Evolutionary conservation across 2,797 vertebrate genomes (phyloP).

Genomic region (Ceryle rudis): DNA sequence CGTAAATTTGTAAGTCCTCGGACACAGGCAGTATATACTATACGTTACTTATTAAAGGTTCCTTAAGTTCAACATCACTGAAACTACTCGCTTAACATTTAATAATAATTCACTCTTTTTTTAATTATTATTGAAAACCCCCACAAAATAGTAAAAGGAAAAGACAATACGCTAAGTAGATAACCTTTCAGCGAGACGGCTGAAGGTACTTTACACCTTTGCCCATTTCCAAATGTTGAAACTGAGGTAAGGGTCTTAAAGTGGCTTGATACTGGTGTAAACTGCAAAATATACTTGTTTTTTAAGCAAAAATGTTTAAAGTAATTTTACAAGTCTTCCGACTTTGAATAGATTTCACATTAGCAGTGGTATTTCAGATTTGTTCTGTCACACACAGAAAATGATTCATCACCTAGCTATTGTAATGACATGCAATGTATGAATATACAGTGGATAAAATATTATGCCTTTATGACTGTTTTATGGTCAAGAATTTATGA

Average conservation of each 20-base stretch:
- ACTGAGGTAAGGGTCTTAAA: background rate
- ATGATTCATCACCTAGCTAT: slow-evolving; percentile 73
- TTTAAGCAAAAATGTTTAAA: slow-evolving; percentile 37
- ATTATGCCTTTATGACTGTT: slow-evolving; percentile 78
- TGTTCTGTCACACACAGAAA: slow-evolving; percentile 72
- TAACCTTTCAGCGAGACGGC: background rate
- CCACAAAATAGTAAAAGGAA: slow-evolving; percentile 6
- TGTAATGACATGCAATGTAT: slow-evolving; percentile 75
- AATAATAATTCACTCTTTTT: background rate
- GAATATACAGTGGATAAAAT: slow-evolving; percentile 76
- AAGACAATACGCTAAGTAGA: background rate
- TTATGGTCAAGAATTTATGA: slow-evolving; percentile 77
- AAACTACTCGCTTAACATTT: background rate
- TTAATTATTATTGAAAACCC: background rate
- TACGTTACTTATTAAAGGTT: slow-evolving; percentile 40
- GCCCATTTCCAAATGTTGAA: background rate
- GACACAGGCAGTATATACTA: background rate
- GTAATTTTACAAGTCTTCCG: slow-evolving; percentile 29
- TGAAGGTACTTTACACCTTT: slow-evolving; percentile 4
- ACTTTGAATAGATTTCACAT: slow-evolving; percentile 68
- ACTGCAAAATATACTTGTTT: slow-evolving; percentile 18
- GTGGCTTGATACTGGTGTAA: slow-evolving; percentile 5
- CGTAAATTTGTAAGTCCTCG: slow-evolving; percentile 48
- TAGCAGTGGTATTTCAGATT: slow-evolving; percentile 72
- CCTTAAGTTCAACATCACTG: background rate